A percentile compares a stretch with the other conserved stretches of the same genome.
phyloP scores from a whole-genome alignment of 2,113 vertebrate genomes.

The Psammodynastes pulverulentus region DNA sequence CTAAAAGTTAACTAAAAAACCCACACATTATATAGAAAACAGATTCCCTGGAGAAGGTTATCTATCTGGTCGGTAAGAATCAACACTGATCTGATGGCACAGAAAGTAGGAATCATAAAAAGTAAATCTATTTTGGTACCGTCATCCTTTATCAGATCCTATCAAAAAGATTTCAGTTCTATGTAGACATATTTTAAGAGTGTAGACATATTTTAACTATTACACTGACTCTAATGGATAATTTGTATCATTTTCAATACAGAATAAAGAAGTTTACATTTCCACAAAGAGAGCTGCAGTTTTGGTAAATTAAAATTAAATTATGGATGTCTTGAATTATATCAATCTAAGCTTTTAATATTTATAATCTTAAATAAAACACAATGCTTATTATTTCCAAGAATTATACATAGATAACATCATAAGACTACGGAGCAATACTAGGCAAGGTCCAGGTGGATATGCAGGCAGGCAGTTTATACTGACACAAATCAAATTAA shows the following conservation, averaged over 20 bases:
- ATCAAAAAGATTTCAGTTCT: slow-evolving; percentile 12
- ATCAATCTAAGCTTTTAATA: neutral
- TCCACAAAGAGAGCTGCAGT: slow-evolving; percentile 6
- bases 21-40: neutral
- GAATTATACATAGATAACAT: neutral
- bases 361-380: neutral
- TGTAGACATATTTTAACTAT: slow-evolving; percentile 27
- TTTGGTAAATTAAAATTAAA: slow-evolving; percentile 29
- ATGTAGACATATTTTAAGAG: slow-evolving; percentile 24
- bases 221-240: slow-evolving; percentile 14
- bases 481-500: slow-evolving; percentile 7
- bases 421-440: neutral
- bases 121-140: neutral
- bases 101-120: neutral
- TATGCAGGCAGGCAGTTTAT: slow-evolving; percentile 20
- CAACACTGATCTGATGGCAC: neutral
- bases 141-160: slow-evolving; percentile 23
- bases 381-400: neutral
- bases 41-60: neutral
- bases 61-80: neutral
- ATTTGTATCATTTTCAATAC: slow-evolving; percentile 25
- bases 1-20: neutral
- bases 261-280: slow-evolving; percentile 1
- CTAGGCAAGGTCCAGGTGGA: neutral
- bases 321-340: neutral